Base-by-base conservation (phyloP, 2,888 invertebrate species). In the Aphidoletes aphidimyza region DNA sequence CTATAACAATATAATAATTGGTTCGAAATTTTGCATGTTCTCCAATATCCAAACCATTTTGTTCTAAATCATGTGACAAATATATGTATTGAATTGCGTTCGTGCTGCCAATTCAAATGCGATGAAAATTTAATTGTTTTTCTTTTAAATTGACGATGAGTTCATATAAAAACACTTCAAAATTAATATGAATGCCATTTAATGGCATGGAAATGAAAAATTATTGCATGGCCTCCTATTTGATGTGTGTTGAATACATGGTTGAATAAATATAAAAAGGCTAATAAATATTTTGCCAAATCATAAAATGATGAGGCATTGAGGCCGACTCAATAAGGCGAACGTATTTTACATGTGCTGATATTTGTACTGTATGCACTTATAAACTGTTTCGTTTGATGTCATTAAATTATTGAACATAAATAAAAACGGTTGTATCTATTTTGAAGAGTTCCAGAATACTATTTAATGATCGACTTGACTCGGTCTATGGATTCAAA, bases 101-200 rank as follows among this genome's bases (percentile, higher is more conserved):
- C 47, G 11, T 69, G 8, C 8, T 42, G 6, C 30, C 30, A 69
- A 69, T 69, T 69, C 34, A 9, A 69, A 9, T 14, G 42, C 6
- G 42, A 42, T 14, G 22, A 54, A 22, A 54, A 30, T 30, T n/a
- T n/a, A n/a, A n/a, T n/a, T n/a, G n/a, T n/a, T n/a, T n/a, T n/a
- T n/a, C 30, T 14, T 34, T 69, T 69, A 30, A 34, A 69, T 69
- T 30, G 69, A 5, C 30, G 69, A 69, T 30, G 30, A 69, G 11
- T 69, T 69, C n/a, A 69, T 54, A 22, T 22, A n/a, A n/a, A n/a
- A n/a, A 1, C 69, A 30, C 34, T 6, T 30, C 30, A 30, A 69
- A 30, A 69, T 69, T 69, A 69, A 30, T 69, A 30, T 30, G 69
- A 69, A 69, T 69, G 69, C n/a, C n/a, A n/a, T n/a, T n/a, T n/a